These are phyloP conservation scores for Enteromius trimaculatus DNA, from an alignment of 2,797 vertebrate genomes.

Conservation along the genomic window DNA sequence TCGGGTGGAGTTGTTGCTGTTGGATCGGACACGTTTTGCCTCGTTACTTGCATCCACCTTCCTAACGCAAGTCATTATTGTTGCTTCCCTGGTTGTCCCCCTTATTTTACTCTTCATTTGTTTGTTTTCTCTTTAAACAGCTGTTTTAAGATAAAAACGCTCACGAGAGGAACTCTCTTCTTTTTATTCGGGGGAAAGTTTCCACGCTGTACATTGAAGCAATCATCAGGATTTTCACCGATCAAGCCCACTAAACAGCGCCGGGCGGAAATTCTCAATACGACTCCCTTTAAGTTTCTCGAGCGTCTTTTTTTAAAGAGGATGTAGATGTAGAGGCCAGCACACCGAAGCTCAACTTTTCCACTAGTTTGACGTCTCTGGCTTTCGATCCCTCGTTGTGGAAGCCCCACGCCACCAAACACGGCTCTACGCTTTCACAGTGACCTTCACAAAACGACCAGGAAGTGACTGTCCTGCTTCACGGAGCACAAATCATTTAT, in stretches of 20 bases:
- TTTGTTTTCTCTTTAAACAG: slow-evolving; percentile 34
- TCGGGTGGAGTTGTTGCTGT: slow-evolving; percentile 14
- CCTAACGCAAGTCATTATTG: neutral
- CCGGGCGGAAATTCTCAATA: slow-evolving; percentile 21
- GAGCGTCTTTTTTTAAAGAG: slow-evolving; percentile 5
- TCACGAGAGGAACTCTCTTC: neutral
- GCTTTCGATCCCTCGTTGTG: slow-evolving; percentile 3
- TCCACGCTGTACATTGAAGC: slow-evolving; percentile 5
- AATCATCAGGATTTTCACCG: slow-evolving; percentile 27
- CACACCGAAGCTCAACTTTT: slow-evolving; percentile 14
- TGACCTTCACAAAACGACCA: slow-evolving; percentile 30
- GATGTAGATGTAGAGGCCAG: slow-evolving; percentile 22
- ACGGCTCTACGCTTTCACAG: slow-evolving; percentile 15
- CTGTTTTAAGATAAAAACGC: slow-evolving; percentile 21
- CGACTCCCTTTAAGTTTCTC: slow-evolving; percentile 16
- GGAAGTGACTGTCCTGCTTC: slow-evolving; percentile 41
- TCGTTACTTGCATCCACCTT: slow-evolving; percentile 2
- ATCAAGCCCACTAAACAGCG: neutral
- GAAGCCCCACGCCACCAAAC: slow-evolving; percentile 14
- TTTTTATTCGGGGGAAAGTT: slow-evolving; percentile 39
- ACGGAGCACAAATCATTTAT: slow-evolving; percentile 25
- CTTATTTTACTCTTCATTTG: neutral
- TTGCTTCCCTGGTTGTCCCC: slow-evolving; percentile 6
- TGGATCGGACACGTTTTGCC: slow-evolving; percentile 31
- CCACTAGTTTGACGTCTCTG: slow-evolving; percentile 15